Conservation (phyloP, 2,888 invertebrate species). For the Erynnis tages region DNA sequence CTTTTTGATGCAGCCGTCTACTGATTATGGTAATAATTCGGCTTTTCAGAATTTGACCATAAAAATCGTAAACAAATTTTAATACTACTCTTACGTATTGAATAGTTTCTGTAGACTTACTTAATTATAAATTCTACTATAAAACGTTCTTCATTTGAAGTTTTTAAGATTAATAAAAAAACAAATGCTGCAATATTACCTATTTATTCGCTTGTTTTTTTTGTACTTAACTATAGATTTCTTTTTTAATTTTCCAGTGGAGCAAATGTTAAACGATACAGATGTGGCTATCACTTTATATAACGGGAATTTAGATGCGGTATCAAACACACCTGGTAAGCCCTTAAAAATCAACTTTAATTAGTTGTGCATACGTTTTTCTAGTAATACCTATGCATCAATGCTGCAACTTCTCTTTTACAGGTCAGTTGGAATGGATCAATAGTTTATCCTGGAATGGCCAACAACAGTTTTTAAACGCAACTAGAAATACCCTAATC, state of each 20-base stretch:
- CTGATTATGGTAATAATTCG: slow-evolving; percentile 79
- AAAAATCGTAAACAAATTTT: no score
- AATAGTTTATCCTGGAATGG: slow-evolving; percentile 84
- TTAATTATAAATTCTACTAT: no score
- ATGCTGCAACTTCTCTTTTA: background rate
- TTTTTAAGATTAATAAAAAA: no score
- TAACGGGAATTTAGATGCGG: slow-evolving; percentile 91
- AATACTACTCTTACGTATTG: no score
- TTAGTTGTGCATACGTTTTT: no score
- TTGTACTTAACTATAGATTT: background rate
- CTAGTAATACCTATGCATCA: no score
- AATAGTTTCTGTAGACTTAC: no score
- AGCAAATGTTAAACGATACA: slow-evolving; percentile 84
- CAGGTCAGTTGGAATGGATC: slow-evolving; percentile 89
- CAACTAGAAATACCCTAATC: slow-evolving; percentile 77
- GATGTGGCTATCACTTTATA: slow-evolving; percentile 84
- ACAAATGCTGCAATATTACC: no score
- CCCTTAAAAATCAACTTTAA: slow-evolving; percentile 34
- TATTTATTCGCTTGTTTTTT: no score
- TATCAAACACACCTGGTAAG: slow-evolving; percentile 89
- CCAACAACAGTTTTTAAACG: slow-evolving; percentile 78
- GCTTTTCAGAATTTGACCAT: no score
- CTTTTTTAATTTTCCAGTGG: slow-evolving; percentile 76
- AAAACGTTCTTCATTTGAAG: no score
- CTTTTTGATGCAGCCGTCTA: slow-evolving; percentile 88